Base-by-base conservation (phyloP, 2,113 vertebrate genomes). In the Pitta sordida region DNA sequence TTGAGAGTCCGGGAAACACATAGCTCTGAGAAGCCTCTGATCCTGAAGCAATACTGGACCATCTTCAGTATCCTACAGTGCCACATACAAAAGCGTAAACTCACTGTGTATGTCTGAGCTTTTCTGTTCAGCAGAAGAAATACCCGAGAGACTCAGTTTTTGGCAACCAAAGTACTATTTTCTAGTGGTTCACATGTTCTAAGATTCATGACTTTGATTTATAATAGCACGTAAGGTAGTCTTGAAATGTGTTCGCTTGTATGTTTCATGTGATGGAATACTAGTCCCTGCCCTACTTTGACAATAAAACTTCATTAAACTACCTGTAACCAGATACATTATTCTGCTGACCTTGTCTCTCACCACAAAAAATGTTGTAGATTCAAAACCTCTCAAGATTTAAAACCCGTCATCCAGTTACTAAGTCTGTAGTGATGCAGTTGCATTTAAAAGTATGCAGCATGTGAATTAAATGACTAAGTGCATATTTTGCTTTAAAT, bases 1-100 rank as follows among this genome's bases (percentile, higher is more conserved):
- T 99, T 91, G 98, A 99, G 88, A 94, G 91, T 55, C 96, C 93
- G 15, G 95, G 89, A 88, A 96, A 96, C 81, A 94, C 95, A 91
- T 90, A 94, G 83, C 90, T 91, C 8, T 86, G 80, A 83, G 73
- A 80, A 84, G 58, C 74, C 41, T 39, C 62, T 26, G 64, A 84
- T 46, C 86, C 79, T 76, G 49, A 49, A 75, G 90, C 91, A 71
- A 76, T 77, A 29, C 12, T 46, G 90, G 95, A 94, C 96, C 96
- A 92, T 84, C 80, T 49, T 87, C 90, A 91, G 83, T 95, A 91
- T 86, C 86, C 95, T 93, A 52, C 64, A 95, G 86, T 95, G 91
- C 79, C 89, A 70, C 86, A 63, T 58, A 65, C 63, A 74, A 67
- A 93, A 88, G 76, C 11, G 0, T 68, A 84, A 90, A 80, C 30